Percentiles rank a stretch among this genome's conserved stretches.
phyloP scores from a whole-genome alignment of 92 coral and sea anemone genomes.

The Hydrozoanthus gracilis region DNA sequence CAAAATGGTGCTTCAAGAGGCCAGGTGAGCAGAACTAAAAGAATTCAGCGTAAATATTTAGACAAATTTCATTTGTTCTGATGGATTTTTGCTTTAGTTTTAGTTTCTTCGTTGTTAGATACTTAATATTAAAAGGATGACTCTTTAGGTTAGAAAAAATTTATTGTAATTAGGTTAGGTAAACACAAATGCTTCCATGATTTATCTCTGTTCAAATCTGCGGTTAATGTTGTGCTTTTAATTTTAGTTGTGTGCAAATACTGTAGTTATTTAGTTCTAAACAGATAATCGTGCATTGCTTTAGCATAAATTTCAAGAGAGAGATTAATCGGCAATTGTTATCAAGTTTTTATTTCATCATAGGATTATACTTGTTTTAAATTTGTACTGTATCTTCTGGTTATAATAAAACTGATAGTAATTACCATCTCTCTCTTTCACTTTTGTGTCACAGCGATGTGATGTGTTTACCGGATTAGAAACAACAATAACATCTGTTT shows the following conservation, averaged over 20 bases:
- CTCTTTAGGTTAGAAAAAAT: not conserved
- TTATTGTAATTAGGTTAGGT: not conserved
- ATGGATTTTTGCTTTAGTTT: not conserved
- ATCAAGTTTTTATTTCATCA: no score
- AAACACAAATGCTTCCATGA: not conserved
- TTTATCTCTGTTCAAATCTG: not conserved
- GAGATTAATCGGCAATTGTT: no score
- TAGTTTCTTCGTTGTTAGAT: not conserved
- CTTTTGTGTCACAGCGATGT: no score
- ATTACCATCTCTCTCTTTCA: no score
- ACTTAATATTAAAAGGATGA: not conserved
- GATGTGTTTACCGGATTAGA: not conserved
- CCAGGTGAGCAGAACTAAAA: not conserved
- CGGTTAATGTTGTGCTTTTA: not conserved
- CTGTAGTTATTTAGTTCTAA: not conserved
- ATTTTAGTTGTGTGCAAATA: not conserved
- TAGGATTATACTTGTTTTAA: no score
- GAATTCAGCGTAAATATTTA: not conserved
- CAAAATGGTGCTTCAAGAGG: not conserved
- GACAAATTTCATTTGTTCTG: not conserved
- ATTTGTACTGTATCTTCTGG: no score
- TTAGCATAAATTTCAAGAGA: no score
- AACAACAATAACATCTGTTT: no score
- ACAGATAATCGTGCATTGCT: no score
- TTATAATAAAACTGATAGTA: no score